Base-by-base conservation (phyloP, 2,797 vertebrate genomes). In the Onychomys arenicola region DNA sequence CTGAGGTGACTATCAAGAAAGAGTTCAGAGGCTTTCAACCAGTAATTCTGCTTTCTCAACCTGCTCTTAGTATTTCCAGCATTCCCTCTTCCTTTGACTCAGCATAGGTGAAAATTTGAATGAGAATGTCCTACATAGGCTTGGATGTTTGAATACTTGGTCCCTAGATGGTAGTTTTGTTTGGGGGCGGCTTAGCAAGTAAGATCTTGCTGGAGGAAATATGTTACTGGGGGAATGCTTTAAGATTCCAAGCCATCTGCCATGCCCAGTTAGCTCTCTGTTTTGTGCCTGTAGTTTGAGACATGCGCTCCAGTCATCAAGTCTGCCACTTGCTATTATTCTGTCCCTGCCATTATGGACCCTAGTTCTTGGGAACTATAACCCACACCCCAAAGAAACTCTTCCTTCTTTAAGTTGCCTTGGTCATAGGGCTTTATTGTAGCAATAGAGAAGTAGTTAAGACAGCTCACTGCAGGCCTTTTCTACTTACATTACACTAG, bases 1-100 rank as follows among this genome's bases (percentile, higher is more conserved):
- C 19, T 67, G 40, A 92, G 63, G 6, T 89, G 37, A 12, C 91
- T 69, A 40, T 93, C 23, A 55, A 40, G 89, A 86, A 94, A 95
- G 82, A 63, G 40, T 71, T 94, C 17, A 59, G 32, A 34, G 52
- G 57, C 14, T 25, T 80, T 85, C 82, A 76, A 73, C 5, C 16
- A 52, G 13, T 46, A 10, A 29, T 61, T 73, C 23, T 14, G 21
- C 49, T 49, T 10, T 49, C 14, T 55, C 49, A 52, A 40, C 92
- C 84, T 90, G 9, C 40, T 12, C 69, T 57, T 29, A 93, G 61
- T 37, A 81, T 88, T 69, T 88, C 5, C 7, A 63, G 43, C 23
- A 32, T 93, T 82, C 2, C 73, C 23, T 78, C 55, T 91, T 93
- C 76, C 80, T 65, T 0, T 73, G 29, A 46, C 61, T 85, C 6